Evolutionary conservation across 1,140 invertebrate genomes (phyloP), one percentile per base, ranked within the genome.

Genomic region (Drosophila tropicalis): DNA sequence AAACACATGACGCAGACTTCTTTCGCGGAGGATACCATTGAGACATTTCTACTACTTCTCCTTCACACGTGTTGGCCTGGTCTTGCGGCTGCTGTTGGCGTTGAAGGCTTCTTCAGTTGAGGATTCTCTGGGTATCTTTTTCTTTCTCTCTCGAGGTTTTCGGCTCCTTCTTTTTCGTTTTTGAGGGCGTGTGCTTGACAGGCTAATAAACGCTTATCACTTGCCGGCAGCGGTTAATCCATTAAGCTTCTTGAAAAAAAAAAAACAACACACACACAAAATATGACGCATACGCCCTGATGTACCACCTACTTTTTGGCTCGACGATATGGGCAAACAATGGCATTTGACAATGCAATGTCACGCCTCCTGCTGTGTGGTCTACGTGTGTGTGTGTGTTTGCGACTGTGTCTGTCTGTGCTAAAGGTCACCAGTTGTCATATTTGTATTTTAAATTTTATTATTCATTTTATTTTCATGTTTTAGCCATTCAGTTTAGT

Each of bases 171-270:
- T 47, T 47, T 17, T 17, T 47, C 19, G 7, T 22, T 51, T 51
- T 51, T 75, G 77, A 75, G 64, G 67, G 80, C 84, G 73, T 89
- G 85, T 90, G 69, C 67, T 78, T 89, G 85, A 90, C 84, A 89
- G 85, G 77, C 81, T 84, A 89, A 89, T 89, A 89, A 89, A 89
- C 74, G 81, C 80, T 83, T 89, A 89, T 89, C 84, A 89, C 74
- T 74, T 69, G 84, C 70, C 76, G 84, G 66, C 77, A 84, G 80
- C 74, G 81, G 73, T 79, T 89, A 89, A 89, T 89, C 84, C 85
- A 89, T 89, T 89, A 89, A 89, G 77, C 80, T 76, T 71, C 64
- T 40, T 36, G 34, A 69, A 73, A 54, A 58, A 56, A 17, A 36
- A 47, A n/a, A 10, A 19, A 17, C 13, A 22, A 32, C 12, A 25